Evolutionary conservation across 2,888 invertebrate genomes (phyloP), one percentile per base, ranked within the genome.

Genomic region (Encarsia formosa): DNA sequence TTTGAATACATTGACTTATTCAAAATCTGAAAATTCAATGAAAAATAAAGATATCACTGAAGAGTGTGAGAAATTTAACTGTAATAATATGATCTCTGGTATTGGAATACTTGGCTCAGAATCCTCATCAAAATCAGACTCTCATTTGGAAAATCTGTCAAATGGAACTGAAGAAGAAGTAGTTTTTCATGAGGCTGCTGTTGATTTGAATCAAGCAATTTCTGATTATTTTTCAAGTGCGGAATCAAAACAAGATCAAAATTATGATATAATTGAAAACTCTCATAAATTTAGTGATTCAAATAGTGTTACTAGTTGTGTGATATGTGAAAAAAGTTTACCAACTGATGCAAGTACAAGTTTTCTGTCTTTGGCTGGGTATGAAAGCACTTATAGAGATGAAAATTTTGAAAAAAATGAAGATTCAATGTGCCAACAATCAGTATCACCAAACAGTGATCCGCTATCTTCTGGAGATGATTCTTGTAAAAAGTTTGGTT

Each of bases 131-230:
- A 47, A 44, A 23, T 44, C 29, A 20, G 15, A 58, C 31, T 31
- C 31, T 5, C 29, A 20, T 18, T 34, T 39, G 22, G 34, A 3
- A 8, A 37, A 20, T 6, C 4, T 15, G 6, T 19, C 5, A 18
- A 18, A 44, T 8, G 23, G 35, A 40, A 9, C 26, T 1, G 35
- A 53, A 26, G 37, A 20, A 9, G 8, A 18, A 37, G 19, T 19
- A 32, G 22, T 4, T 22, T n/a, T 16, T 19, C 38, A 20, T 32
- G 20, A 35, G 20, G 3, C 9, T 20, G 16, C 29, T 29, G 29
- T 34, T 16, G 45, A 54, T 47, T 39, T 54, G 15, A 54, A 46
- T 52, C 35, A 19, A 31, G 39, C 20, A 20, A 23, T 52, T 40
- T 9, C 32, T 22, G 31, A 45, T 47, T 26, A 31, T 34, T 41